A percentile compares a stretch with the other conserved stretches of the same genome.
Evolutionary conservation across 2,888 invertebrate species (phyloP).

Genomic region (Hirtodrosophila histrioides): DNA sequence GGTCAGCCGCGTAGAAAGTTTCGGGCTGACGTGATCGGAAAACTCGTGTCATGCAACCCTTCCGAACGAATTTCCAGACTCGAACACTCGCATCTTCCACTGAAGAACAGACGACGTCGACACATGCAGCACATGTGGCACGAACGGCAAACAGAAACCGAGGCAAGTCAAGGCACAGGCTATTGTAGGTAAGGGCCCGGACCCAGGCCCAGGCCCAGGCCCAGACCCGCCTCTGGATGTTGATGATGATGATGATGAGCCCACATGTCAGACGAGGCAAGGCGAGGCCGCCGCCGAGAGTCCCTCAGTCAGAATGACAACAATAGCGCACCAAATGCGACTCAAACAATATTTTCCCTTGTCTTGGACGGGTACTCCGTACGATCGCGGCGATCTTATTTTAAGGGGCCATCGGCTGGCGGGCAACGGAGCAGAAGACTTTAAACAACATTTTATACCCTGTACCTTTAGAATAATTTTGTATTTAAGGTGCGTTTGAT

Average conservation of each 20-base stretch:
- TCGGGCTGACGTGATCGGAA: conserved; percentile 33
- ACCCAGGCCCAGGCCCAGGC: conserved; percentile 2
- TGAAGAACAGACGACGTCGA: conserved; percentile 33
- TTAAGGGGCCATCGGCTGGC: conserved; percentile 39
- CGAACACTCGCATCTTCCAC: conserved; percentile 15
- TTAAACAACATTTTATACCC: conserved; percentile 36
- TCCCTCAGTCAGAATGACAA: conserved; percentile 52
- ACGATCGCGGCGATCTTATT: conserved; percentile 4
- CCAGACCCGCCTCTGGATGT: conserved; percentile 43
- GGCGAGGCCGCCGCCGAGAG: conserved; percentile 23
- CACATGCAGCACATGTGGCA: conserved; percentile 76
- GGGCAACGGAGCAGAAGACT: conserved; percentile 10
- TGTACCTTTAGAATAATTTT: conserved; percentile 4
- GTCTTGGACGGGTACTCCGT: conserved; percentile 53
- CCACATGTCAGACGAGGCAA: conserved; percentile 53
- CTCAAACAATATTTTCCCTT: conserved; percentile 81
- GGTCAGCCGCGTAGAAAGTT: conserved; percentile 46
- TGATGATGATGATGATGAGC: conserved; percentile 40
- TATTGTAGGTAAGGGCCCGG: conserved; percentile 37
- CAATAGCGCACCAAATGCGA: conserved; percentile 69
- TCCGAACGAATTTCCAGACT: conserved; percentile 25
- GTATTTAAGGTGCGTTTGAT: background rate
- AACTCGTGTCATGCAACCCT: conserved; percentile 36
- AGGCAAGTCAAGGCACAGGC: conserved; percentile 29
- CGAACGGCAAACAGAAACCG: conserved; percentile 39